A percentile compares a stretch with the other conserved stretches of the same genome.
These are phyloP conservation scores for Miichthys miiuy DNA, from an alignment of 2,797 vertebrate species.

Conservation along the genomic window DNA sequence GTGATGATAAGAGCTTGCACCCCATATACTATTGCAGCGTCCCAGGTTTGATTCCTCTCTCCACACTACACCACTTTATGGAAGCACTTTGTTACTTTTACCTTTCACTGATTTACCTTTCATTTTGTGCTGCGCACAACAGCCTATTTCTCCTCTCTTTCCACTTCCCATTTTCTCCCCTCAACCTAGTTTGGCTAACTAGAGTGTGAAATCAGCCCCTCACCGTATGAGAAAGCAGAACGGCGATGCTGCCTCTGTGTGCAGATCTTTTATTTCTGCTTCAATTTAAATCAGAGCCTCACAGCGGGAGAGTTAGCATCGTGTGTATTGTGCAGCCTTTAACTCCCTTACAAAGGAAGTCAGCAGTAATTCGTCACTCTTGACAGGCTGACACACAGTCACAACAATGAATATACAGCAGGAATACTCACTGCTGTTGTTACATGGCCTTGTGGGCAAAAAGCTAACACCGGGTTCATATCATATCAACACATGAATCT, in stretches of 20 bases:
- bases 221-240: constrained; percentile 36
- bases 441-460: constrained; percentile 14
- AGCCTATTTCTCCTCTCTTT: neutral
- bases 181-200: constrained; percentile 50
- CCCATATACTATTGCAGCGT: no score
- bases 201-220: constrained; percentile 69
- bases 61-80: neutral
- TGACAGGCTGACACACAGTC: constrained; percentile 36
- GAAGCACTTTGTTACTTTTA: neutral
- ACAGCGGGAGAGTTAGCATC: constrained; percentile 17
- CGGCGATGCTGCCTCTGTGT: constrained; percentile 20
- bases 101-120: neutral
- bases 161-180: constrained; percentile 1
- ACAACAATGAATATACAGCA: constrained; percentile 10
- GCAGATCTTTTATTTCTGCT: constrained; percentile 46
- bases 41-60: no score
- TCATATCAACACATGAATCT: neutral
- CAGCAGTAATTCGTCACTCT: constrained; percentile 39
- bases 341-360: constrained; percentile 25
- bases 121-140: constrained; percentile 3
- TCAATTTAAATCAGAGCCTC: constrained; percentile 27
- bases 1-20: no score
- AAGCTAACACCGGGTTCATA: neutral
- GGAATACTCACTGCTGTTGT: constrained; percentile 4
- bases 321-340: constrained; percentile 17